Conservation (phyloP, 1,140 invertebrate species). For the Pseudomyrmex cubaensis region DNA sequence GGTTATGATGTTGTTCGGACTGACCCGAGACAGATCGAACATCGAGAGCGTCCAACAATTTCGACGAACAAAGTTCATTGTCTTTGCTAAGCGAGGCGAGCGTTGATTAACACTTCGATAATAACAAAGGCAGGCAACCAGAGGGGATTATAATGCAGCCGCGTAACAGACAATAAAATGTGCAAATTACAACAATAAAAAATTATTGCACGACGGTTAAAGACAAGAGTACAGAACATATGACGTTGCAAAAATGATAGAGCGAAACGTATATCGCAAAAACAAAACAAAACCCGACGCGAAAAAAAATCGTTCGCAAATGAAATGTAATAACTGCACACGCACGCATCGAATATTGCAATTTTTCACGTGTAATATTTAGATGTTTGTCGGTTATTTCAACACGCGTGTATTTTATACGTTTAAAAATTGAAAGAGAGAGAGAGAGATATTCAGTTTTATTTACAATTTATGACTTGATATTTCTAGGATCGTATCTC, state of each 20-base stretch:
- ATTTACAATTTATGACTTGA: slow-evolving; percentile 9
- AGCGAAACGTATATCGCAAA: no score
- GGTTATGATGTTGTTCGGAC: slow-evolving; percentile 35
- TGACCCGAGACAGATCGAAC: slow-evolving; percentile 30
- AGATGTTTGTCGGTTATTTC: background rate
- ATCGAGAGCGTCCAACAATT: background rate
- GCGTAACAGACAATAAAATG: background rate
- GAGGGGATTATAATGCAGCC: background rate
- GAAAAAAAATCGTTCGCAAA: no score
- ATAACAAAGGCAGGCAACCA: slow-evolving; percentile 22
- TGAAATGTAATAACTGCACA: no score
- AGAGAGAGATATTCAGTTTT: slow-evolving; percentile 17
- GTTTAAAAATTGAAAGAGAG: background rate
- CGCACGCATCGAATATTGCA: no score
- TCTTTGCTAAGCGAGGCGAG: slow-evolving; percentile 42
- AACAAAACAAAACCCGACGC: no score
- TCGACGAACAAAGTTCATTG: slow-evolving; percentile 60
- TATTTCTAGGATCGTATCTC: background rate
- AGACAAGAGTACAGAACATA: no score
- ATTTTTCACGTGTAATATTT: background rate
- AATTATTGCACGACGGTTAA: no score
- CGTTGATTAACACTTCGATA: slow-evolving; percentile 67
- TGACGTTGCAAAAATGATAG: no score
- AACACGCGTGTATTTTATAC: background rate
- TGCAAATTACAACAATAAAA: background rate